phyloP scores from a whole-genome alignment of 2,797 vertebrate genomes.

The Pygocentrus nattereri region DNA sequence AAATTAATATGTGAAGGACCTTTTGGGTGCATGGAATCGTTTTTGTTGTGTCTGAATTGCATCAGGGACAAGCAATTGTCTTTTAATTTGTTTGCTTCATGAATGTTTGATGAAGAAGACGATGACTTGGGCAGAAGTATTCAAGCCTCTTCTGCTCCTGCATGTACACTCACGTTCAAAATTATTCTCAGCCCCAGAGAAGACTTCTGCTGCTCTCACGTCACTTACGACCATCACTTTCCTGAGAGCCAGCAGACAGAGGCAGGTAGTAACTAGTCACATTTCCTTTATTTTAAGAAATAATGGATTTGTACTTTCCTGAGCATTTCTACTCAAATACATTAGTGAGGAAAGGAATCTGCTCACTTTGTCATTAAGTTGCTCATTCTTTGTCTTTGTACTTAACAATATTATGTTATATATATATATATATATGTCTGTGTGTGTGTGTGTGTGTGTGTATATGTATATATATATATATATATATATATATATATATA shows the following conservation, averaged over 20 bases:
- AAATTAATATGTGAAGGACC: background rate
- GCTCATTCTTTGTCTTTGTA: no score
- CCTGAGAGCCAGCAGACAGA: background rate
- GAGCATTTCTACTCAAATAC: no score
- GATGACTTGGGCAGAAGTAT: background rate
- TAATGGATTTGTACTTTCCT: background rate
- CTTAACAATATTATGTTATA: no score
- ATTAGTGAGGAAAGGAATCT: no score
- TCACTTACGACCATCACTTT: background rate
- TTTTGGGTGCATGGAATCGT: background rate
- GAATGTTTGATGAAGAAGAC: constrained; percentile 7
- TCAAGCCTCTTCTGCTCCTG: background rate
- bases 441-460: no score
- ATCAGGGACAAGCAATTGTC: constrained; percentile 11
- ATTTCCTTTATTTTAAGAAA: background rate
- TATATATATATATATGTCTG: no score
- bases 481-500: no score
- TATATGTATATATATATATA: no score
- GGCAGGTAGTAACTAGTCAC: no score
- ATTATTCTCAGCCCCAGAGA: background rate
- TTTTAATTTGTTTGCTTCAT: constrained; percentile 26
- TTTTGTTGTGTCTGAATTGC: constrained; percentile 11
- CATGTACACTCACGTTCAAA: background rate
- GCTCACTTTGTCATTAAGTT: no score
- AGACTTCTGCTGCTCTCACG: background rate